Base-by-base conservation (phyloP, 2,113 vertebrate genomes). In the Myodes glareolus region DNA sequence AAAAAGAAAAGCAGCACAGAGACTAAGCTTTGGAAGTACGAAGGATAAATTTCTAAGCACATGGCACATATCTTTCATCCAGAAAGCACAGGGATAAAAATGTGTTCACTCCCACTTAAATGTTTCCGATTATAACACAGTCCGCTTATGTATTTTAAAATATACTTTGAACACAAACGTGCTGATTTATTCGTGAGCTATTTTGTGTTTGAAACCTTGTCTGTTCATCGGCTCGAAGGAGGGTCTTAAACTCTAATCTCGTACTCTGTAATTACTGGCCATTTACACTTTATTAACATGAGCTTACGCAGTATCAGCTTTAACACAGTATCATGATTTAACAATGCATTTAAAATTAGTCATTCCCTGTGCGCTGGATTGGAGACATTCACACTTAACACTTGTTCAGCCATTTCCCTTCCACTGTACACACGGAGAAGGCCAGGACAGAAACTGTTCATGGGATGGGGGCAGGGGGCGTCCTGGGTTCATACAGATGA, bases 401-500 rank as follows among this genome's bases (percentile, higher is more conserved):
- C 78, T 42, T 92, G 84, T 97, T 98, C 97, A 98, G 84, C 95
- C 96, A 97, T 98, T 98, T 98, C 89, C 76, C 98, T 98, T 80
- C 90, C 78, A 36, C 47, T 11, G 95, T 98, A 97, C 98, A 98
- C 94, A 95, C 31, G 76, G 88, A 77, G 76, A 93, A 92, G 87
- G 90, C 95, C 91, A 97, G 92, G 96, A 91, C 90, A 96, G 94
- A 90, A 94, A 95, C 97, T 96, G 95, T 88, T 98, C 63, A 23
- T 39, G 12, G 65, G 12, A n/a, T 12, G 33, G 70, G 17, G 70
- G 36, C 47, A 58, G 14, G 95, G 97, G 94, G 80, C 97, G 96
- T 96, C 90, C 95, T 96, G 89, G 90, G 90, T 95, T 88, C 95
- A 80, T 98, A 98, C 95, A 98, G 98, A 98, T 98, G 98, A 99